Conservation (phyloP, 2,797 vertebrate species). For the Gephyroberyx darwinii region DNA sequence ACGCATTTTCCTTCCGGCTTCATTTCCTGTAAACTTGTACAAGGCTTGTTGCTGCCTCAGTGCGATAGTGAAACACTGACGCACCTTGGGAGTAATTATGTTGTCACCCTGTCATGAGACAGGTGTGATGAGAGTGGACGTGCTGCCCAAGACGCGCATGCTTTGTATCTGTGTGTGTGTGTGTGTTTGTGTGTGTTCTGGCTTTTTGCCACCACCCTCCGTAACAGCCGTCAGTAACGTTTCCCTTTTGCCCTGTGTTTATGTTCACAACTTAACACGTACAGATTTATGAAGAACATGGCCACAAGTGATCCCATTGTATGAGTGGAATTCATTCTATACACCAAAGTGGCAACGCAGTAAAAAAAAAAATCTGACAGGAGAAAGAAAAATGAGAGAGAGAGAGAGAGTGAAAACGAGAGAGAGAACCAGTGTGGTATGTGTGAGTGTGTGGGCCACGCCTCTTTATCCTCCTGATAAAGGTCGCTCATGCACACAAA, state of each 20-base stretch:
- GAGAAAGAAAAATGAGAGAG: constrained; percentile 24
- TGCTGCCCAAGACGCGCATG: constrained; percentile 40
- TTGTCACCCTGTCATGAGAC: constrained; percentile 26
- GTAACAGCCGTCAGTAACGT: background rate
- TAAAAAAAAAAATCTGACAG: background rate
- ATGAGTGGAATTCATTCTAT: background rate
- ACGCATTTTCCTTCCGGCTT: constrained; percentile 60
- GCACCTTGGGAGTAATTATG: constrained; percentile 1
- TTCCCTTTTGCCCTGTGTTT: constrained; percentile 15
- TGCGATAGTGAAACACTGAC: constrained; percentile 67
- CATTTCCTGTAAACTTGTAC: constrained; percentile 65
- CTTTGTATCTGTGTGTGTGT: constrained; percentile 27
- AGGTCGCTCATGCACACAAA: constrained; percentile 21
- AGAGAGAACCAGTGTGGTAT: constrained; percentile 9
- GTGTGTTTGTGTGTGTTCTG: constrained; percentile 22
- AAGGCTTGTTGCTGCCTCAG: constrained; percentile 37
- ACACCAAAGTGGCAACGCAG: background rate
- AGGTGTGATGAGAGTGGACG: constrained; percentile 19
- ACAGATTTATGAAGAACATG: too few species aligned
- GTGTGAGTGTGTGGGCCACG: constrained; percentile 31
- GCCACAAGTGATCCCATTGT: too few species aligned
- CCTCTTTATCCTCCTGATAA: constrained; percentile 22
- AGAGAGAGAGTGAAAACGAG: constrained; percentile 14
- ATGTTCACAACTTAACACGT: background rate
- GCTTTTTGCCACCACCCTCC: constrained; percentile 35